These are phyloP conservation scores for Chaetodon auriga DNA, from an alignment of 2,113 vertebrate species.

Conservation along the genomic window DNA sequence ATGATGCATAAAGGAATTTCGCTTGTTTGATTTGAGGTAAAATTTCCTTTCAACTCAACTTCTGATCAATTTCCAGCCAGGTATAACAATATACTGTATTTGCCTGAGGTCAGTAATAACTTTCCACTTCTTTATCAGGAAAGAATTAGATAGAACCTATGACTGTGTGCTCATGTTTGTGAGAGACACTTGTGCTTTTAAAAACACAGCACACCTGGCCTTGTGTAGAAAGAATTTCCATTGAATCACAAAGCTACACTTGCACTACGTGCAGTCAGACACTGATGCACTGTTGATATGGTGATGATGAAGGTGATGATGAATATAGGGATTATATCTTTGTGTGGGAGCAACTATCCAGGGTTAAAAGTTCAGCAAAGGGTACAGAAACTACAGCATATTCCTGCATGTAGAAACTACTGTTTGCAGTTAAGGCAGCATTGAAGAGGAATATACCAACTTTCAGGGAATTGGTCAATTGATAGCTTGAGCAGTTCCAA, in stretches of 20 bases:
- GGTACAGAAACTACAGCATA: background rate
- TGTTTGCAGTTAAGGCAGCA: background rate
- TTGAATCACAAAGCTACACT: background rate
- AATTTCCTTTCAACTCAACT: background rate
- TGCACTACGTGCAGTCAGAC: background rate
- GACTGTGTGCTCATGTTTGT: background rate
- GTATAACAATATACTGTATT: background rate
- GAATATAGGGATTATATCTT: background rate
- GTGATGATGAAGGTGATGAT: conserved; percentile 16
- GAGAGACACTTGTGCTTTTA: background rate
- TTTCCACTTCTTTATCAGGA: background rate
- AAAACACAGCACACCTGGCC: background rate
- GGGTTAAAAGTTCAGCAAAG: background rate
- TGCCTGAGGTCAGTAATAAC: background rate
- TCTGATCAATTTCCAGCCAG: conserved; percentile 3
- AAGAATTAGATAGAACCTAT: background rate
- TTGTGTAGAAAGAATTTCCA: background rate
- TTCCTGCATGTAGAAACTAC: background rate
- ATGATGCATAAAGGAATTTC: background rate
- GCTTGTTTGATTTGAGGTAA: background rate
- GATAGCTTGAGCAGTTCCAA: background rate
- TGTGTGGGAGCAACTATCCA: background rate
- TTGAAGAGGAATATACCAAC: background rate
- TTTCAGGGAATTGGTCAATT: background rate
- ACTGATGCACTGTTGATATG: background rate